phyloP scores from a whole-genome alignment of 2,797 vertebrate genomes.

The Amphiprion clarkii region DNA sequence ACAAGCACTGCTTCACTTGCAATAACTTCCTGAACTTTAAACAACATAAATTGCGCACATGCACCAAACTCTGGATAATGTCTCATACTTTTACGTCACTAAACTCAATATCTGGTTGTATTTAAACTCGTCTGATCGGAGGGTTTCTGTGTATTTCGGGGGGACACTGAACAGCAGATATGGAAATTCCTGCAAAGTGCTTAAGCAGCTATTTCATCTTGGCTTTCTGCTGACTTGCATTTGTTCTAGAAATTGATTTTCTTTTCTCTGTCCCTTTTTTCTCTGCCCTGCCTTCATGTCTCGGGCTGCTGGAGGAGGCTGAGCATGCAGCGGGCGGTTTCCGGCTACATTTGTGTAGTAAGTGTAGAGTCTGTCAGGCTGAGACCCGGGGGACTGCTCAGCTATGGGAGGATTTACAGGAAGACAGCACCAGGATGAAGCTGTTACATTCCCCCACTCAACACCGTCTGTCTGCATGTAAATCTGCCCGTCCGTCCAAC shows the following conservation, averaged over 20 bases:
- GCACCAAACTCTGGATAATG: constrained; percentile 5
- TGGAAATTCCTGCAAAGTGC: constrained; percentile 68
- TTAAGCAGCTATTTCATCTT: constrained; percentile 70
- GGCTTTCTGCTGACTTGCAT: constrained; percentile 78
- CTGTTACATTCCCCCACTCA: constrained; percentile 44
- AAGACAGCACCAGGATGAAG: constrained; percentile 51
- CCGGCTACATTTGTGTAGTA: constrained; percentile 50
- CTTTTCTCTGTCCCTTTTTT: constrained; percentile 18
- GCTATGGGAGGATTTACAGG: constrained; percentile 63
- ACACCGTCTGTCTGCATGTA: constrained; percentile 51
- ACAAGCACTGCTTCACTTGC: constrained; percentile 48
- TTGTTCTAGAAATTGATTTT: constrained; percentile 68
- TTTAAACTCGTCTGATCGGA: constrained; percentile 17
- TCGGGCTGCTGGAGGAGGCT: constrained; percentile 37
- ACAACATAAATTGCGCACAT: constrained; percentile 23
- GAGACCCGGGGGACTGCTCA: constrained; percentile 56
- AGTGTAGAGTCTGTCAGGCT: constrained; percentile 53
- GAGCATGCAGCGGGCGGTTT: constrained; percentile 50
- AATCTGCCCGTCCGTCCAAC: constrained; percentile 48
- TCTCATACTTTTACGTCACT: constrained; percentile 9
- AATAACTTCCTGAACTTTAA: constrained; percentile 54
- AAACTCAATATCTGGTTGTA: constrained; percentile 19
- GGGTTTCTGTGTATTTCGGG: constrained; percentile 32
- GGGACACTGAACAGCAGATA: constrained; percentile 37
- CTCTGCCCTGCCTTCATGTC: constrained; percentile 49